Evolutionary conservation across 2,113 vertebrate genomes (phyloP).

Genomic region (Stictonetta naevosa): DNA sequence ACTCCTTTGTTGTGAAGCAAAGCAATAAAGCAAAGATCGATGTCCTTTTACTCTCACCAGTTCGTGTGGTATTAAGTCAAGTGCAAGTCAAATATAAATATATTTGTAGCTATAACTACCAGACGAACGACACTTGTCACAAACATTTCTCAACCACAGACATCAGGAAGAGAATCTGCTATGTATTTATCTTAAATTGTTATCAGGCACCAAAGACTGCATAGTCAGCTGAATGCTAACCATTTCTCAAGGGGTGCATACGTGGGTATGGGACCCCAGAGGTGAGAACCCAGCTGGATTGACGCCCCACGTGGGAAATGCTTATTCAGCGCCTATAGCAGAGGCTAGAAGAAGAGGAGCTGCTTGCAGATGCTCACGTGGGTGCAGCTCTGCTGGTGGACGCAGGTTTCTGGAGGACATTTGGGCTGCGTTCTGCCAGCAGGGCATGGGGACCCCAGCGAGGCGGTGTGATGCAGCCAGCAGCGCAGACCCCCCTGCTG

Average conservation of each 20-base stretch:
- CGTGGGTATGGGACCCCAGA: neutral
- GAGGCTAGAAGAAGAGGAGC: neutral
- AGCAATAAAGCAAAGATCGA: neutral
- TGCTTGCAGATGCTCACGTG: neutral
- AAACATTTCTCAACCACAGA: slow-evolving; percentile 27
- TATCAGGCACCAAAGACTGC: neutral
- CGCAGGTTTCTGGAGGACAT: neutral
- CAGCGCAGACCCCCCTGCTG: fast-evolving
- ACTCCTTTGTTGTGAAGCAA: neutral
- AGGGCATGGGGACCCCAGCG: neutral
- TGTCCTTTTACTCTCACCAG: slow-evolving; percentile 8
- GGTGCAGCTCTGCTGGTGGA: neutral
- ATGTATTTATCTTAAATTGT: neutral
- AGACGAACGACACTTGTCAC: neutral
- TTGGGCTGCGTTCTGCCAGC: fast-evolving
- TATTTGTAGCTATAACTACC: slow-evolving; percentile 49
- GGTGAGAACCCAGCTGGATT: neutral
- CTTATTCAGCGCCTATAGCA: neutral
- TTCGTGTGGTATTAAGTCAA: slow-evolving; percentile 3
- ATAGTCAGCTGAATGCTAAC: neutral
- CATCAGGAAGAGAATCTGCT: neutral
- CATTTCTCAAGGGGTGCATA: neutral
- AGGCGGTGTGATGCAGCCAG: neutral
- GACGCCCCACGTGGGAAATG: fast-evolving
- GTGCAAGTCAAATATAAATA: slow-evolving; percentile 52